These are phyloP conservation scores for Myopa tessellatipennis DNA, from an alignment of 2,888 invertebrate genomes.

Conservation along the genomic window DNA sequence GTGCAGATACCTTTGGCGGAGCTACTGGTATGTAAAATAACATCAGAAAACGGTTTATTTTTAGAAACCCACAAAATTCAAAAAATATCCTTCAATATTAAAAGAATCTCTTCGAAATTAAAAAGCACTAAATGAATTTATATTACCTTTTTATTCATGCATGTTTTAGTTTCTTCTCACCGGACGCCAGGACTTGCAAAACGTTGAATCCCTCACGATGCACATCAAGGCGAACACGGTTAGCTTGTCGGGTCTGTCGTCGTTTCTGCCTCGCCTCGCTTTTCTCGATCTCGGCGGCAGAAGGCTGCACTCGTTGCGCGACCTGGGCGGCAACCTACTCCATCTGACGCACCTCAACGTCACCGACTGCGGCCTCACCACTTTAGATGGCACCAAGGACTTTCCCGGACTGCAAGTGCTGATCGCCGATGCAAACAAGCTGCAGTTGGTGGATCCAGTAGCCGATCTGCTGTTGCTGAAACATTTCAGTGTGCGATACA, in stretches of 20 bases:
- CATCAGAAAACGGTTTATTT: too few species aligned
- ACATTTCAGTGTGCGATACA: slow-evolving; percentile 67
- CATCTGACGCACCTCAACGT: slow-evolving; percentile 70
- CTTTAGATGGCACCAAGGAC: slow-evolving; percentile 77
- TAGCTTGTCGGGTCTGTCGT: slow-evolving; percentile 74
- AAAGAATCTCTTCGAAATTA: too few species aligned
- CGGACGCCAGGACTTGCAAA: slow-evolving; percentile 68
- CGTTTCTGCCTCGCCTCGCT: slow-evolving; percentile 73
- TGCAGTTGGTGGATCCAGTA: slow-evolving; percentile 74
- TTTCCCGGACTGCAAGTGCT: slow-evolving; percentile 73
- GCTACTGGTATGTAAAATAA: slow-evolving; percentile 68
- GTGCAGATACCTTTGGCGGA: slow-evolving; percentile 68
- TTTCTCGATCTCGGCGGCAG: slow-evolving; percentile 77
- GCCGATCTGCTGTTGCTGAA: slow-evolving; percentile 70
- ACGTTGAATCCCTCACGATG: slow-evolving; percentile 72
- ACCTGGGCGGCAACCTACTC: slow-evolving; percentile 75
- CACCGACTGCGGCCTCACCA: slow-evolving; percentile 74
- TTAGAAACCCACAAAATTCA: too few species aligned
- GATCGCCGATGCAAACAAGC: slow-evolving; percentile 74
- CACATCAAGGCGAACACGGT: slow-evolving; percentile 76
- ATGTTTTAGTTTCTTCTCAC: slow-evolving; percentile 66
- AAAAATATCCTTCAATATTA: too few species aligned
- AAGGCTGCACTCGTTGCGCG: slow-evolving; percentile 74
- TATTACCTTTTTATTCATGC: slow-evolving; percentile 37
- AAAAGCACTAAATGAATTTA: background rate